Evolutionary conservation across 2,797 vertebrate species (phyloP).

Genomic region (Bradypodion ventrale): DNA sequence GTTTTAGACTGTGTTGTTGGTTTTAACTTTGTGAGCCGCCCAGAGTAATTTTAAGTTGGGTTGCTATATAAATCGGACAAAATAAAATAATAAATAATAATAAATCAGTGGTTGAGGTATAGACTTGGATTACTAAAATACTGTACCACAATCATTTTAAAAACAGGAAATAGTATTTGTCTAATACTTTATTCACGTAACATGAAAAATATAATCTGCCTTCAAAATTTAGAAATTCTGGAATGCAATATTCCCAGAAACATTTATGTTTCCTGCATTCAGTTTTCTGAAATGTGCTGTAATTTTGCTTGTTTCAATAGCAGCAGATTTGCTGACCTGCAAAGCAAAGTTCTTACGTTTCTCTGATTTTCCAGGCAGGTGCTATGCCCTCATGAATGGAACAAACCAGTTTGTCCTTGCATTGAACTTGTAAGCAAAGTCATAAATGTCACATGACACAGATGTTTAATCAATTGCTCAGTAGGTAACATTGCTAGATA

Average conservation of each 20-base stretch:
- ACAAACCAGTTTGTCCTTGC: conserved; percentile 12
- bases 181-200: not conserved
- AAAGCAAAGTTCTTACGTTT: not conserved
- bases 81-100: too few relatives aligned
- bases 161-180: not conserved
- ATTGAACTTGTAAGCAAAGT: conserved; percentile 19
- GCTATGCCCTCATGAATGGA: not conserved
- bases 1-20: too few relatives aligned
- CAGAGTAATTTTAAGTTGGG: too few relatives aligned
- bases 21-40: too few relatives aligned
- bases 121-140: not conserved
- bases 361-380: not conserved
- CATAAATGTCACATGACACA: conserved; percentile 19
- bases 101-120: too few relatives aligned
- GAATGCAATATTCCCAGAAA: not conserved
- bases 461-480: conserved; percentile 32
- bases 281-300: not conserved
- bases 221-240: not conserved
- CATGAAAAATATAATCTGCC: not conserved
- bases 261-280: not conserved
- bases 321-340: not conserved
- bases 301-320: not conserved
- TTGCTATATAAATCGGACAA: too few relatives aligned
- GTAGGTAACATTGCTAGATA: not conserved
- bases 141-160: not conserved